A percentile compares a stretch with the other conserved stretches of the same genome.
phyloP scores from a whole-genome alignment of 2,113 vertebrate species.

The Xenotilapia caudafasciata region DNA sequence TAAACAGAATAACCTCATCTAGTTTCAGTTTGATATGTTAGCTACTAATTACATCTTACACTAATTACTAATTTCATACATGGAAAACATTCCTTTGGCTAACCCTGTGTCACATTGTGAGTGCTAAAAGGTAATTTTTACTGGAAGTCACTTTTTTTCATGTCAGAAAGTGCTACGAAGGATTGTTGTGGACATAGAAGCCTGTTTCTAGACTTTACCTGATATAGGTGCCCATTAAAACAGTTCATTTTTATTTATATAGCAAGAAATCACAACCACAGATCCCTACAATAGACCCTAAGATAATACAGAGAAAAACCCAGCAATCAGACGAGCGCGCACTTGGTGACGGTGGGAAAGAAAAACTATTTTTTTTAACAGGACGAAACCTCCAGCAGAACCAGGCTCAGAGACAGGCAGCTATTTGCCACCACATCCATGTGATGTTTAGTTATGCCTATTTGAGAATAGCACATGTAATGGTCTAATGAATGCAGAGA shows the following conservation, averaged over 20 bases:
- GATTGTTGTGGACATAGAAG: neutral
- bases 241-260: neutral
- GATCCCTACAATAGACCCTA: neutral
- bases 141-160: neutral
- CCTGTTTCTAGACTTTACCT: neutral
- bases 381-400: neutral
- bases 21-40: neutral
- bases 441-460: neutral
- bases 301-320: neutral
- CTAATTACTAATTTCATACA: too few species aligned
- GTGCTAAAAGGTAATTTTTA: neutral
- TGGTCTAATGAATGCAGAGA: neutral
- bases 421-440: neutral
- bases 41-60: neutral
- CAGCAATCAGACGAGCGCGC: neutral
- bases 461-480: neutral
- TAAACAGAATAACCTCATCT: neutral
- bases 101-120: neutral
- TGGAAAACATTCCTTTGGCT: neutral
- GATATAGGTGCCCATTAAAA: neutral
- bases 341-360: neutral
- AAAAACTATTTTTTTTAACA: neutral
- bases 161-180: neutral
- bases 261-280: neutral
- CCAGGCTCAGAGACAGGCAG: neutral